A percentile compares a stretch with the other conserved stretches of the same genome.
phyloP scores from a whole-genome alignment of 2,797 vertebrate species.

The Cirrhinus molitorella region DNA sequence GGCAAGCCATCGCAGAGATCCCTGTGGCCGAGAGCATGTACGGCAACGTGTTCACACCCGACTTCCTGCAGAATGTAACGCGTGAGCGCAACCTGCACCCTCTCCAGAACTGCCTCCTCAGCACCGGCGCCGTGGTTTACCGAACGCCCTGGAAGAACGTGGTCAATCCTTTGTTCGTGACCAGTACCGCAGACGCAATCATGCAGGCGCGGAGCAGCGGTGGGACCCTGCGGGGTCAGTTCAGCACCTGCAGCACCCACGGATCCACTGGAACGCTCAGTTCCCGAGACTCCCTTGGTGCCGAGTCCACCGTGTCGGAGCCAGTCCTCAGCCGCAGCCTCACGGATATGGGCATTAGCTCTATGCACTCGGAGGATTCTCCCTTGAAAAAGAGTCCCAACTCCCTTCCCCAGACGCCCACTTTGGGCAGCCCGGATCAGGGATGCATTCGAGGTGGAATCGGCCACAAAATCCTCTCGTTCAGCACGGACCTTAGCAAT shows the following conservation, averaged over 20 bases:
- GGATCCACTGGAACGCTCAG: slow-evolving; percentile 80
- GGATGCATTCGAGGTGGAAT: slow-evolving; percentile 33
- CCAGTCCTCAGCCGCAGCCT: slow-evolving; percentile 59
- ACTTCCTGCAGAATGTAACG: slow-evolving; percentile 86
- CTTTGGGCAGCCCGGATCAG: slow-evolving; percentile 60
- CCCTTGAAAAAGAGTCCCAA: slow-evolving; percentile 52
- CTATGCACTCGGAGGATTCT: slow-evolving; percentile 7
- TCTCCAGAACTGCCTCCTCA: slow-evolving; percentile 85
- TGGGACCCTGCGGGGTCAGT: slow-evolving; percentile 69
- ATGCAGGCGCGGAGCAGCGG: slow-evolving; percentile 74
- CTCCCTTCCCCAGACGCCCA: slow-evolving; percentile 44
- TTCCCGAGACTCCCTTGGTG: slow-evolving; percentile 80
- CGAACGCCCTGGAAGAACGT: slow-evolving; percentile 86
- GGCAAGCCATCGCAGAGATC: slow-evolving; percentile 82
- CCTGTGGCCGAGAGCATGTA: slow-evolving; percentile 85
- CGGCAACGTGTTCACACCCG: slow-evolving; percentile 81
- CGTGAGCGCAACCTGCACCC: slow-evolving; percentile 77
- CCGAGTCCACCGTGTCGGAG: slow-evolving; percentile 80
- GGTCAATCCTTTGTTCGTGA: slow-evolving; percentile 82
- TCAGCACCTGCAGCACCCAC: slow-evolving; percentile 71
- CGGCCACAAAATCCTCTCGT: slow-evolving; percentile 72
- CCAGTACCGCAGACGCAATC: slow-evolving; percentile 77
- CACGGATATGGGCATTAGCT: slow-evolving; percentile 16
- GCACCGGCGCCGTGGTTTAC: slow-evolving; percentile 80
- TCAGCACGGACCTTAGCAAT: slow-evolving; percentile 77